Percentiles rank a stretch among this genome's conserved stretches.
Conservation (phyloP, 1,140 invertebrate genomes). For the Drosophila teissieri region DNA sequence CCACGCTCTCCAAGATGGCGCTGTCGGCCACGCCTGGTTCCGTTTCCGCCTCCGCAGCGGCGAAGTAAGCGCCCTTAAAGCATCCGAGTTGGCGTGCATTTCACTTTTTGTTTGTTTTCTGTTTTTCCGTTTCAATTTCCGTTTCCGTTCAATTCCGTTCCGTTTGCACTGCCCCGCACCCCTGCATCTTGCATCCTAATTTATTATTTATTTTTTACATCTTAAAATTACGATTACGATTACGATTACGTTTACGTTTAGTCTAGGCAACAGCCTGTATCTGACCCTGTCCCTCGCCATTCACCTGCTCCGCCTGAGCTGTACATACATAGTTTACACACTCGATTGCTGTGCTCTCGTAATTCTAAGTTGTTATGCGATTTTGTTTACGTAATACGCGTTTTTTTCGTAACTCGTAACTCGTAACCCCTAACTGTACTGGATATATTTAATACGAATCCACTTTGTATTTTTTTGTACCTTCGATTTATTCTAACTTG, state of each 20-base stretch:
- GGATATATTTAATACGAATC: constrained; percentile 10
- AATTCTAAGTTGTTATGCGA: constrained; percentile 71
- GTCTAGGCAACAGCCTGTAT: constrained; percentile 51
- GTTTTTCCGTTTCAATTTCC: constrained; percentile 47
- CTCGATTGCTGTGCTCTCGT: constrained; percentile 72
- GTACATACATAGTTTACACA: constrained; percentile 74
- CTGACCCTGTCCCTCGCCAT: constrained; percentile 68
- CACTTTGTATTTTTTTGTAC: constrained; percentile 26
- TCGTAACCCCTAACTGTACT: constrained; percentile 17
- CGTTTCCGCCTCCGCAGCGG: constrained; percentile 53
- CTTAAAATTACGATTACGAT: constrained; percentile 4
- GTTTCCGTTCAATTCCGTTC: constrained; percentile 5
- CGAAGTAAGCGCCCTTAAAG: constrained; percentile 72
- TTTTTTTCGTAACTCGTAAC: constrained; percentile 28
- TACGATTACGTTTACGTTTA: constrained; percentile 59
- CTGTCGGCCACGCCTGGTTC: constrained; percentile 85
- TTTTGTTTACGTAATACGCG: constrained; percentile 60
- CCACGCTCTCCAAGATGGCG: constrained; percentile 90
- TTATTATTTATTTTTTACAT: constrained; percentile 18
- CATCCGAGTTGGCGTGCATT: constrained; percentile 54
- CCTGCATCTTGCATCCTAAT: constrained; percentile 27
- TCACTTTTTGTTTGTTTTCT: constrained; percentile 38
- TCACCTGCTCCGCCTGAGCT: constrained; percentile 66
- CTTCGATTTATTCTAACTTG: constrained; percentile 41
- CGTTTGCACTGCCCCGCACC: constrained; percentile 32